Base-by-base conservation (phyloP, 2,888 invertebrate species). In the Branchipolynoe longqiensis region DNA sequence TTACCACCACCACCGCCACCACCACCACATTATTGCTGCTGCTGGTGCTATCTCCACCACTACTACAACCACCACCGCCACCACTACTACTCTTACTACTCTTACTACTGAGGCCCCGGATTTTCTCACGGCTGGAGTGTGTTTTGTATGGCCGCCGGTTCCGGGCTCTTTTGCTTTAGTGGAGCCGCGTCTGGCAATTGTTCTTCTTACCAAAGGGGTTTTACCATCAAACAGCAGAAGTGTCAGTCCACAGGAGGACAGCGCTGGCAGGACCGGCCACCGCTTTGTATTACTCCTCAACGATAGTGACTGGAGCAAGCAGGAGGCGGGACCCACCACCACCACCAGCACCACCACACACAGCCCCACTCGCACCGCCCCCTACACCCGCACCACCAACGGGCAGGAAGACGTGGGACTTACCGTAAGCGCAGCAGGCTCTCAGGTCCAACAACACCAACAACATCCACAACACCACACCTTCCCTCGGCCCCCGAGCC, bases 71-170 rank as follows among this genome's bases (percentile, higher is more conserved):
- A 18, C 8, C 48, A 48, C 58, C 58, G 4, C 12, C 58, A 58
- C 14, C 58, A 58, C 12, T 38, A 36, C 36, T 25, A 69, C 69
- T 69, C 18, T 2, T 28, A 28, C 62, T 62, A 33, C 36, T 69
- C 69, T 33, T 2, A 69, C 33, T 14, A 69, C 33, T 25, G 14
- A 59, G 14, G 18, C 62, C 62, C 62, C 12, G 28, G n/a, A 25
- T 62, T 25, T 59, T 59, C 59, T 31, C 25, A 62, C n/a, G 14
- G 18, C 28, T 28, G 8, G 25, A 62, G 62, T 62, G 62, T 62
- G 62, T 48, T n/a, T n/a, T n/a, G 18, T 25, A 62, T 62, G 62
- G 62, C 62, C 62, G 12, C n/a, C 62, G 62, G 62, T 31, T 62
- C 14, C 25, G 58, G n/a, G 14, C n/a, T 58, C 14, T 58, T 58